Percentiles rank a stretch among this genome's conserved stretches.
These are phyloP conservation scores for Laspeyria flexula DNA, from an alignment of 2,888 invertebrate species.

Conservation along the genomic window DNA sequence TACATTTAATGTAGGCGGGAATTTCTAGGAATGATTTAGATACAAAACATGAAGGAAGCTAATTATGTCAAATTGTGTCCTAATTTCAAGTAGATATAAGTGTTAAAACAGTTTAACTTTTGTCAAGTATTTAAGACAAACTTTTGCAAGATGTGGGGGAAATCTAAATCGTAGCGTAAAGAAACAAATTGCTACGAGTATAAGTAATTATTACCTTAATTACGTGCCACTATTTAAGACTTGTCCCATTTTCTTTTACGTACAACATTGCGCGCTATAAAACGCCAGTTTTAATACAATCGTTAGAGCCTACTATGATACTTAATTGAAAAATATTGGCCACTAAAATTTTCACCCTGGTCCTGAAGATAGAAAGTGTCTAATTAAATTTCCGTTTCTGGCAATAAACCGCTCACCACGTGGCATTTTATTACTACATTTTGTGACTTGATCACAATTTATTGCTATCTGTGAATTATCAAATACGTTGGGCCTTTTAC, in stretches of 20 bases:
- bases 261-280: constrained; percentile 13
- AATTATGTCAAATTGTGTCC: too few species aligned
- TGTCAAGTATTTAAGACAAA: too few species aligned
- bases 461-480: constrained; percentile 58
- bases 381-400: constrained; percentile 67
- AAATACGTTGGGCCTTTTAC: constrained; percentile 41
- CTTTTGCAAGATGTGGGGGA: too few species aligned
- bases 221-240: background rate
- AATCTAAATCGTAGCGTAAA: too few species aligned
- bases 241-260: background rate
- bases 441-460: constrained; percentile 66
- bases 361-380: constrained; percentile 52
- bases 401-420: constrained; percentile 67
- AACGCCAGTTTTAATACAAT: constrained; percentile 32
- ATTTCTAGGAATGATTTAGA: too few species aligned
- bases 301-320: constrained; percentile 29
- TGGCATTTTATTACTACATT: constrained; percentile 66
- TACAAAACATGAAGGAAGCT: too few species aligned
- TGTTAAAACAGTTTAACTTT: too few species aligned
- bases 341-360: constrained; percentile 53
- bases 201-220: background rate
- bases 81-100: too few species aligned
- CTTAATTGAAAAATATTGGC: constrained; percentile 61
- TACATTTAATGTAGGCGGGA: too few species aligned
- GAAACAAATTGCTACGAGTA: too few species aligned